Evolutionary conservation across 1,140 invertebrate species (phyloP).

Genomic region (Drosophila yakuba): DNA sequence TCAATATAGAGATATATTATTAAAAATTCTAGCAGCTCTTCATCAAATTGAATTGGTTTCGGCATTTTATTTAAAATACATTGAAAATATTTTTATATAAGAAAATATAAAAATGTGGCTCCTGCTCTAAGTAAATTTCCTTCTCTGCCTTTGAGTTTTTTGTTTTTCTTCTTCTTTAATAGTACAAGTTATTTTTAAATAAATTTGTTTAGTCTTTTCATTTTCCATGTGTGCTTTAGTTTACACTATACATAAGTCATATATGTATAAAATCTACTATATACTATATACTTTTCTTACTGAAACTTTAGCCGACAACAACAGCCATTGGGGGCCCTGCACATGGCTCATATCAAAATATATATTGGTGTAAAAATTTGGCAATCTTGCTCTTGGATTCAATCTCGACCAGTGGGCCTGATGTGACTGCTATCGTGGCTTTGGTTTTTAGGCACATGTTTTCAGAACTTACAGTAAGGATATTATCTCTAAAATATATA

Average conservation of each 20-base stretch:
- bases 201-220: constrained; percentile 81
- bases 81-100: constrained; percentile 34
- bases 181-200: constrained; percentile 64
- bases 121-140: constrained; percentile 63
- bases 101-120: constrained; percentile 60
- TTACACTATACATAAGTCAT: constrained; percentile 74
- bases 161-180: constrained; percentile 33
- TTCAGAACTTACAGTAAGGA: constrained; percentile 73
- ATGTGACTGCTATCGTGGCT: constrained; percentile 37
- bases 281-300: constrained; percentile 68
- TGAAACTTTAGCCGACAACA: constrained; percentile 43
- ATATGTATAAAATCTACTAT: constrained; percentile 65
- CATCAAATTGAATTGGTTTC: constrained; percentile 65
- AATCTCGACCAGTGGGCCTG: constrained; percentile 22
- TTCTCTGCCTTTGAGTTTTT: constrained; percentile 53
- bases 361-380: constrained; percentile 64
- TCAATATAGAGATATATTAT: constrained; percentile 43
- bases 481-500: constrained; percentile 59
- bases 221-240: constrained; percentile 83
- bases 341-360: constrained; percentile 46
- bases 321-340: constrained; percentile 20
- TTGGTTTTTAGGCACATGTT: constrained; percentile 77
- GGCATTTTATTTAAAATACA: constrained; percentile 69
- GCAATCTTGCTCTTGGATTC: constrained; percentile 57
- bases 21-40: constrained; percentile 70